Percentiles rank a stretch among this genome's conserved stretches.
phyloP scores from a whole-genome alignment of 1,140 invertebrate species.

The Drosophila bifasciata region DNA sequence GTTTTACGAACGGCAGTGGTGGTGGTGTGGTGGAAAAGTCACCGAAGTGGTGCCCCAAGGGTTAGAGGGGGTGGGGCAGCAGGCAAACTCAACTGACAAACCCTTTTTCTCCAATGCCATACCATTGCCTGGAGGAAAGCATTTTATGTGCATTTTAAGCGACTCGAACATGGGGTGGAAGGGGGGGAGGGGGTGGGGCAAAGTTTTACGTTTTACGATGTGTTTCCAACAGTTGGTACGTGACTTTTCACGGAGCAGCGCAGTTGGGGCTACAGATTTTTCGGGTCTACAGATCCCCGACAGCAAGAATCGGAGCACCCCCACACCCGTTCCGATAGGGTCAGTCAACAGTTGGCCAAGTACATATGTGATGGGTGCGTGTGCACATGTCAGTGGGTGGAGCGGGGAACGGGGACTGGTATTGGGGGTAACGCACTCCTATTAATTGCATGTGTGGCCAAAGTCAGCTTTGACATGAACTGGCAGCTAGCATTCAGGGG shows the following conservation, averaged over 20 bases:
- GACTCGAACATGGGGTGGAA: too few relatives aligned
- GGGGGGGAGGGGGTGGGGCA: conserved; percentile 23
- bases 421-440: conserved; percentile 40
- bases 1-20: conserved; percentile 22
- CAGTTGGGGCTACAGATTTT: conserved; percentile 63
- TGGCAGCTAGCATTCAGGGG: conserved; percentile 38
- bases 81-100: conserved; percentile 42
- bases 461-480: conserved; percentile 56
- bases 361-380: conserved; percentile 1
- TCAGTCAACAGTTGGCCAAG: conserved; percentile 77
- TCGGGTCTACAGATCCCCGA: neutral
- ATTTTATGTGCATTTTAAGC: conserved; percentile 61
- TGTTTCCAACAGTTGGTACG: conserved; percentile 79
- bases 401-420: too few relatives aligned
- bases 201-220: conserved; percentile 75
- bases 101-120: conserved; percentile 53
- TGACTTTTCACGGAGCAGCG: conserved; percentile 72
- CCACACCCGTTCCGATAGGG: too few relatives aligned
- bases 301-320: neutral
- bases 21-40: neutral
- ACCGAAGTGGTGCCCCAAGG: too few relatives aligned
- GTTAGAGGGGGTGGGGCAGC: neutral
- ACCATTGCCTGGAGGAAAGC: neutral
- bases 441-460: conserved; percentile 69
- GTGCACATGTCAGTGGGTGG: neutral